Conservation (phyloP, 2,113 vertebrate genomes). For the Tachycineta bicolor region DNA sequence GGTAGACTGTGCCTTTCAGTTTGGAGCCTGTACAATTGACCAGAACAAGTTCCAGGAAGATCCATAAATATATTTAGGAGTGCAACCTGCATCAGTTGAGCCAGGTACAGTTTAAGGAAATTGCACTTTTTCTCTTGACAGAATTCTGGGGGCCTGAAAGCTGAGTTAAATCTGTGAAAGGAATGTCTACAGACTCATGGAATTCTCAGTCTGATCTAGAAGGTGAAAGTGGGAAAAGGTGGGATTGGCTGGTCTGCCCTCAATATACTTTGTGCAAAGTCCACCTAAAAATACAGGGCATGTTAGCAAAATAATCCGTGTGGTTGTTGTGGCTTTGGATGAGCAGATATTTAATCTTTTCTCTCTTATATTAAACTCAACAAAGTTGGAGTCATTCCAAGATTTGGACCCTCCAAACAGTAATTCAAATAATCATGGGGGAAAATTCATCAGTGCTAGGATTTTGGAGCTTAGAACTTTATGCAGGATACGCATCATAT, state of each 20-base stretch:
- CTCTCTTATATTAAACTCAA: not conserved
- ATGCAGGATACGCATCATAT: rapidly evolving
- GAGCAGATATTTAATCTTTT: not conserved
- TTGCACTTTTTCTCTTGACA: not conserved
- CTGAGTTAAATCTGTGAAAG: not conserved
- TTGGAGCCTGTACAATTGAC: not conserved
- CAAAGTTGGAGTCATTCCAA: not conserved
- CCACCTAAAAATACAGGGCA: not conserved
- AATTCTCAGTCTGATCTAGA: not conserved
- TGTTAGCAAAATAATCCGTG: not conserved
- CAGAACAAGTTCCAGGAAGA: not conserved
- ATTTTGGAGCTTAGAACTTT: not conserved
- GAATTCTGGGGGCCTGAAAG: not conserved
- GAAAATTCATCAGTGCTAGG: not conserved
- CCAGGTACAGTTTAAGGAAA: not conserved
- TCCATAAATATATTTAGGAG: rapidly evolving
- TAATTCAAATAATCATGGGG: not conserved
- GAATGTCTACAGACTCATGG: not conserved
- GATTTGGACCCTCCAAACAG: not conserved
- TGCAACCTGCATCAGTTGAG: not conserved
- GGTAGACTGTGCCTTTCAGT: not conserved
- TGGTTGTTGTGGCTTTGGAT: not conserved
- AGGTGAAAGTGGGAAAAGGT: not conserved
- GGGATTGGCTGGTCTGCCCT: not conserved
- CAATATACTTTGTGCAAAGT: not conserved